Conservation (phyloP, 2,797 vertebrate genomes). For the Lophotriccus pileatus region DNA sequence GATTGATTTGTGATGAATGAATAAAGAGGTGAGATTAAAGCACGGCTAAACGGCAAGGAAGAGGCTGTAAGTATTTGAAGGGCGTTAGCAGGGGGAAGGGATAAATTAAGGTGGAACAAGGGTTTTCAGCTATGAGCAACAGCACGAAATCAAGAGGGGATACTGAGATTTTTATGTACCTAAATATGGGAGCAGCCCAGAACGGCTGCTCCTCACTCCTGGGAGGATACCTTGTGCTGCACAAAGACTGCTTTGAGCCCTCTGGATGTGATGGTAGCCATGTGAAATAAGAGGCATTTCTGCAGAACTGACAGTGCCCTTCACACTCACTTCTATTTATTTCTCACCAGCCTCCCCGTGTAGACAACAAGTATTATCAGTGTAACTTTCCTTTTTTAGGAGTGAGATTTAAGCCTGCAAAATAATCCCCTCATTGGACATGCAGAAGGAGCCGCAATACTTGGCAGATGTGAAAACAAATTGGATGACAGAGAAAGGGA, state of each 20-base stretch:
- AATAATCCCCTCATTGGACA: conserved; percentile 28
- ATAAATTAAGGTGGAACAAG: not conserved
- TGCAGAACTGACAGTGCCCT: conserved; percentile 10
- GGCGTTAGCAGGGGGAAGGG: not conserved
- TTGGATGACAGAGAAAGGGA: not conserved
- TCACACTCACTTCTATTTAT: conserved; percentile 16
- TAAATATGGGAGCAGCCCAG: not conserved
- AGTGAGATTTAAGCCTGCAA: not conserved
- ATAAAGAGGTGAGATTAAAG: conserved; percentile 40
- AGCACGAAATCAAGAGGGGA: not conserved
- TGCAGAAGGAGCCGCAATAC: not conserved
- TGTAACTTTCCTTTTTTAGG: conserved; percentile 15
- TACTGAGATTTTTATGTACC: not conserved
- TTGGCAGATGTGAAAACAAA: conserved; percentile 4
- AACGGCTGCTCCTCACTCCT: not conserved
- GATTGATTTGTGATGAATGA: conserved; percentile 35
- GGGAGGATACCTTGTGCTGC: not conserved
- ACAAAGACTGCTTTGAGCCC: not conserved
- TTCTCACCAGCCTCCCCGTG: not conserved
- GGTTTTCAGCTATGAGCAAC: not conserved
- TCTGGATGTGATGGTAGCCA: not conserved
- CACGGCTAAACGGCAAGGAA: not conserved
- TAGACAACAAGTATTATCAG: conserved; percentile 30
- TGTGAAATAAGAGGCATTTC: conserved; percentile 15
- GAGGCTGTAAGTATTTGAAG: not conserved